Evolutionary conservation across 1,140 invertebrate genomes (phyloP), one percentile per base, ranked within the genome.

Genomic region (Trichonephila inaurata): DNA sequence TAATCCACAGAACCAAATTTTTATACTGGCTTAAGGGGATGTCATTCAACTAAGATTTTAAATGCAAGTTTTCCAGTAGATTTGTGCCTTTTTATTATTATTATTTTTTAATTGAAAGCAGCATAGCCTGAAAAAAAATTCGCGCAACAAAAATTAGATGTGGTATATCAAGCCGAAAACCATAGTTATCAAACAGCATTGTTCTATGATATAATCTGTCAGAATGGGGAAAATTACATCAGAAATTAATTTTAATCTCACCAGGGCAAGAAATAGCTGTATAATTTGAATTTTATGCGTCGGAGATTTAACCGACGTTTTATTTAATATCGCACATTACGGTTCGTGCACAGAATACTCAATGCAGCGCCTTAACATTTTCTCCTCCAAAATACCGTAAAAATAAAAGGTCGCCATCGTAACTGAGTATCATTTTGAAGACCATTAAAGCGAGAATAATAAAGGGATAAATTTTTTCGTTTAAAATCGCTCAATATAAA

Each of bases 401-500:
- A 77, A 77, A 77, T 77, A 77, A 77, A 77, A 77, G 72, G 24
- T 24, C 33, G 7, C 28, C 58, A 14, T 69, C 62, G 44, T 44
- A 77, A 90, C 28, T 51, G 69, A 90, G 69, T 90, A 90, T 77
- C 69, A 81, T 87, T 87, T 87, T 87, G 44, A 90, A 90, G 58
- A 62, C 69, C 90, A 92, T 85, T 66, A 85, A 92, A 66, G 24
- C 21, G n/a, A 69, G 51, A 91, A 92, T 58, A 92, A 83, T 51
- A 64, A 66, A 92, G 66, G 77, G 62, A n/a, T 61, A 33, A 86
- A 72, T 72, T 62, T 86, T 60, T 82, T 69, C 92, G 66, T 87
- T 93, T 93, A 88, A 93, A 93, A 93, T 93, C 64, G 92, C 92
- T 93, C 91, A 93, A 93, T 93, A 93, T 88, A 93, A 93, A 88